Base-by-base conservation (phyloP, 2,888 invertebrate species). In the Oeneis ivallda region DNA sequence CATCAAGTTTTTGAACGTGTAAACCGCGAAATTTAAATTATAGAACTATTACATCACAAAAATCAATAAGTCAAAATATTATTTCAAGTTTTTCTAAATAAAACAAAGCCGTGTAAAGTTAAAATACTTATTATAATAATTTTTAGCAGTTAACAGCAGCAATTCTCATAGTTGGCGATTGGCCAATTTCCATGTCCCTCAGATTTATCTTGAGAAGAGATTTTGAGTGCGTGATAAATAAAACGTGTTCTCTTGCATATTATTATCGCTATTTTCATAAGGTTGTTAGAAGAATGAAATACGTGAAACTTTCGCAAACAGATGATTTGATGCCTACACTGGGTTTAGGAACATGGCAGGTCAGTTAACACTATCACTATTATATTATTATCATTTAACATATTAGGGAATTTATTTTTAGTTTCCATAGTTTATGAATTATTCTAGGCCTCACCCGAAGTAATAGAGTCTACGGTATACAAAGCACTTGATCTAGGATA, bases 281-380 rank as follows among this genome's bases (percentile, higher is more conserved):
- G 70, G 81, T 79, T 67, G 76, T 82, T 10, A 79, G 77, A 74
- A 87, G 76, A 52, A 90, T 93, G 93, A 88, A 89, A 77, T 82
- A 77, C 70, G 78, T 92, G 59, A 86, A 77, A 70, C 80, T 93
- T 68, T 86, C 87, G 59, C 89, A 88, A 75, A 87, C 90, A 2
- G 79, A 81, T 45, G 93, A 92, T 78, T 81, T 92, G 71, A 95
- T 96, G 93, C 96, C 96, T n/a, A 89, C 93, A 47, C 81, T 95
- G 57, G 96, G 96, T 34, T 86, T 95, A 74, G 95, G 96, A 59
- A 95, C 95, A 47, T 95, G 95, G 95, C 94, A 94, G 92, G 94
- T 94, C 78, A 78, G 79, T 73, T 1, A 10, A 58, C 8, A 45
- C 32, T 49, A 32, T 63, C n/a, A 26, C 19, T 41, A n/a, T 2